Base-by-base conservation (phyloP, 2,113 vertebrate genomes). In the Chaetura pelagica region DNA sequence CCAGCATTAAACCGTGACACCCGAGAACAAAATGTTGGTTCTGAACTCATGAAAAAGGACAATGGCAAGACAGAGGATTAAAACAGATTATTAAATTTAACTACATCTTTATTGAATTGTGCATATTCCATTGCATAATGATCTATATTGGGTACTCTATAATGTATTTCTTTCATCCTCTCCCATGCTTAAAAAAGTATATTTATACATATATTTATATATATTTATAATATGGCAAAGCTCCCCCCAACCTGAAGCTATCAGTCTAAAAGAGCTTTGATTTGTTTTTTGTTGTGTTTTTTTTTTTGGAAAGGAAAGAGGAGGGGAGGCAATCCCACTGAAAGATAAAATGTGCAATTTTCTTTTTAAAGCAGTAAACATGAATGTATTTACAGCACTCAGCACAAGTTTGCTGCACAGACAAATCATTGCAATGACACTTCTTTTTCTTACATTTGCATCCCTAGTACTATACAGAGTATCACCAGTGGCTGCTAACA, bases 121-220 rank as follows among this genome's bases (percentile, higher is more conserved):
- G 97, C 97, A 98, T 97, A 97, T 97, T 97, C 96, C 93, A 97
- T 95, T 96, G 96, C 97, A 97, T 97, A 97, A 96, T 94, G 90
- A 96, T 96, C 93, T 97, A 95, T 97, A 88, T 78, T 57, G 48
- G 77, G 90, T 97, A 97, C 66, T 97, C 96, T 97, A 86, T 95
- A 97, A 97, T 59, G 97, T 91, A 97, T 97, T 97, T 94, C 67
- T 93, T 97, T 84, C 95, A 79, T 97, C 83, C 68, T 95, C 90
- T 97, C 86, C 94, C 98, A 98, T 98, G 98, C 98, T 98, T 98
- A 97, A 95, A 98, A 98, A 98, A 97, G 97, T 98, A 98, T 97
- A 97, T 97, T 98, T 97, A 97, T 98, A 98, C 96, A 97, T 94
- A 92, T 95, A 97, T 97, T 97, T 97, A 97, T 97, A 97, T 97